phyloP scores from a whole-genome alignment of 2,888 invertebrate genomes.

The Hypsopygia costalis region DNA sequence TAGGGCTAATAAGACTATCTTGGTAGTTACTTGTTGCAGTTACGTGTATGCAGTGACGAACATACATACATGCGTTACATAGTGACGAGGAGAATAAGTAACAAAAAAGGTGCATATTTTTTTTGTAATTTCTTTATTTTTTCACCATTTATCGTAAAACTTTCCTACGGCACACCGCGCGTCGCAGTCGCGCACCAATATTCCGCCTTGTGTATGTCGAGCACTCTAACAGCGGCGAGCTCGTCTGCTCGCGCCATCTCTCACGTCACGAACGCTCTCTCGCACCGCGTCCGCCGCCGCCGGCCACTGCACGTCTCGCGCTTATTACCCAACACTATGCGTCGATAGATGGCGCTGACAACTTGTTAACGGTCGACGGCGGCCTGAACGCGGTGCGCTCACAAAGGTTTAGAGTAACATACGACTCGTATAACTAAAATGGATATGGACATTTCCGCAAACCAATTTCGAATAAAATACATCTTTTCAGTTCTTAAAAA shows the following conservation, averaged over 20 bases:
- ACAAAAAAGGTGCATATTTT: slow-evolving; percentile 15
- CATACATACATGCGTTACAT: no score
- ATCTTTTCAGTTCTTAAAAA: slow-evolving; percentile 44
- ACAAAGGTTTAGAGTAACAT: slow-evolving; percentile 41
- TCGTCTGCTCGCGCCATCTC: slow-evolving; percentile 6
- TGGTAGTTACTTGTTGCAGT: no score
- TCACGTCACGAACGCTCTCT: slow-evolving; percentile 34
- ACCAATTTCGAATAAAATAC: slow-evolving; percentile 28
- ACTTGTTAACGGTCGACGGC: slow-evolving; percentile 1
- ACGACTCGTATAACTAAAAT: slow-evolving; percentile 37
- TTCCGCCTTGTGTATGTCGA: slow-evolving; percentile 75
- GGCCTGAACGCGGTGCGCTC: slow-evolving; percentile 41
- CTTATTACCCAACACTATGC: no score
- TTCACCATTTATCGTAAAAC: slow-evolving; percentile 81
- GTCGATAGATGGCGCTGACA: slow-evolving; percentile 32
- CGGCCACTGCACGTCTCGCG: slow-evolving; percentile 11
- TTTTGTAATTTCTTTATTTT: slow-evolving; percentile 78
- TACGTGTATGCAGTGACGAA: no score
- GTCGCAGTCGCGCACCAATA: slow-evolving; percentile 73
- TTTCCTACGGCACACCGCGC: slow-evolving; percentile 77
- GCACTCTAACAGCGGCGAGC: slow-evolving; percentile 25
- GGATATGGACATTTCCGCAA: slow-evolving; percentile 33
- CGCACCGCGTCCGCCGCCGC: slow-evolving; percentile 29
- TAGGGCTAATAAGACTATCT: no score
- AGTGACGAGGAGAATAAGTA: no score